A percentile compares a stretch with the other conserved stretches of the same genome.
These are phyloP conservation scores for Macrosteles quadrilineatus DNA, from an alignment of 1,140 invertebrate species.

Conservation along the genomic window DNA sequence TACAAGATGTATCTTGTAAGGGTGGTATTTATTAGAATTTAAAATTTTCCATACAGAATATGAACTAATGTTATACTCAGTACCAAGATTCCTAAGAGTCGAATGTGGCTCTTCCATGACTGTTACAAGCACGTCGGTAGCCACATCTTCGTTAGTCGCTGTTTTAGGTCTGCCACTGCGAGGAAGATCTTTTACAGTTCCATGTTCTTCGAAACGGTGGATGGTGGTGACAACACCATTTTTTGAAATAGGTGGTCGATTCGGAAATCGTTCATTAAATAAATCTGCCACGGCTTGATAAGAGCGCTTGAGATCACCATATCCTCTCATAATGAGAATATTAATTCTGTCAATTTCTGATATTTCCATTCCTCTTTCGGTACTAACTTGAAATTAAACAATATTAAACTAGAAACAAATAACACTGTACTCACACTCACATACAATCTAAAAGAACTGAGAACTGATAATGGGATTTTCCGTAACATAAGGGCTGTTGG, in stretches of 20 bases:
- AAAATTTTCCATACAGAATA: conserved; percentile 34
- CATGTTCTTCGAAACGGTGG: too few species aligned
- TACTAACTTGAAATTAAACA: background rate
- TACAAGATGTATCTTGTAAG: conserved; percentile 39
- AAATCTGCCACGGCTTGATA: conserved; percentile 8
- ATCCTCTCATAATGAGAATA: too few species aligned
- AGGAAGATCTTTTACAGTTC: too few species aligned
- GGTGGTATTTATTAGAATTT: conserved; percentile 37
- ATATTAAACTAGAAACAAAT: too few species aligned
- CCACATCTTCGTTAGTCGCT: background rate
- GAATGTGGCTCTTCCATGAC: background rate
- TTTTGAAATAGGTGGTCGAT: background rate
- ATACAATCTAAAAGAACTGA: too few species aligned
- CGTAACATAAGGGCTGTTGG: too few species aligned
- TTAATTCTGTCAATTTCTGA: too few species aligned
- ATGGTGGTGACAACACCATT: too few species aligned
- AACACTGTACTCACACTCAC: too few species aligned
- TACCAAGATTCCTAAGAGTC: too few species aligned
- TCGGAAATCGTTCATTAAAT: background rate
- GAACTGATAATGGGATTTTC: too few species aligned
- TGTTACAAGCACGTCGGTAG: conserved; percentile 2
- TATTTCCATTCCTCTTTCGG: background rate
- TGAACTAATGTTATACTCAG: background rate
- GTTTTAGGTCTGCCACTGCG: too few species aligned
- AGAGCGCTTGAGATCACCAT: background rate